phyloP scores from a whole-genome alignment of 1,140 invertebrate species.

The Ceratina japonica region DNA sequence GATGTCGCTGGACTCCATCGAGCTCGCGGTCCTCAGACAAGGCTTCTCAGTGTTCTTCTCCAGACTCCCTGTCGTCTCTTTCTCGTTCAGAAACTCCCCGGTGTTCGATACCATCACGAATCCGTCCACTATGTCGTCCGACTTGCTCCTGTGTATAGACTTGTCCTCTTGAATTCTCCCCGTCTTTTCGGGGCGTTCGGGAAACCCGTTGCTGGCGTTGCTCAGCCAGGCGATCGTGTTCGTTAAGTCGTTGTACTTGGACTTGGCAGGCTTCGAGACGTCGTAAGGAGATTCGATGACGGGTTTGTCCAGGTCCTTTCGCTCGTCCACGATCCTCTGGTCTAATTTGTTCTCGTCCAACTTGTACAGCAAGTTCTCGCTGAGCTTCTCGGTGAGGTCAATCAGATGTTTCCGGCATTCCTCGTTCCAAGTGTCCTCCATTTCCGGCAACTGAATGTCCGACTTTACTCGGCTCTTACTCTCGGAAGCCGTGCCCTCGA shows the following conservation, averaged over 20 bases:
- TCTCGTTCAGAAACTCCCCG: slow-evolving; percentile 63
- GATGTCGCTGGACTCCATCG: slow-evolving; percentile 83
- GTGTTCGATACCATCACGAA: slow-evolving; percentile 68
- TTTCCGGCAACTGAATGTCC: slow-evolving; percentile 54
- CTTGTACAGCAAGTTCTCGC: slow-evolving; percentile 85
- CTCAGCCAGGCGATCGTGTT: slow-evolving; percentile 64
- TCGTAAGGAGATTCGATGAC: slow-evolving; percentile 13
- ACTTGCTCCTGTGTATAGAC: slow-evolving; percentile 54
- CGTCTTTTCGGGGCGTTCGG: slow-evolving; percentile 29
- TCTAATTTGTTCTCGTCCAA: slow-evolving; percentile 15
- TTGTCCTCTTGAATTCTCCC: neutral
- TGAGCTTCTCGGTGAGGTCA: slow-evolving; percentile 88
- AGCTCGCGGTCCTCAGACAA: slow-evolving; percentile 64
- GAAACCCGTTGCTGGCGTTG: slow-evolving; percentile 31
- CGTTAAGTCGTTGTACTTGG: slow-evolving; percentile 35
- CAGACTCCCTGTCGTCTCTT: slow-evolving; percentile 40
- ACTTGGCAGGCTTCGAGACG: neutral
- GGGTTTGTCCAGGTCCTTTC: neutral
- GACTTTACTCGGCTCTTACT: slow-evolving; percentile 5
- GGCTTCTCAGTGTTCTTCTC: slow-evolving; percentile 61
- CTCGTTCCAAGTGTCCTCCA: slow-evolving; percentile 81
- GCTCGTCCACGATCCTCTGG: slow-evolving; percentile 48
- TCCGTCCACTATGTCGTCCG: slow-evolving; percentile 70
- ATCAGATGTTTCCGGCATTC: slow-evolving; percentile 85
- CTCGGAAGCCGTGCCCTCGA: neutral